A percentile compares a stretch with the other conserved stretches of the same genome.
Evolutionary conservation across 1,140 invertebrate genomes (phyloP).

Genomic region (Leptinotarsa lineolata): DNA sequence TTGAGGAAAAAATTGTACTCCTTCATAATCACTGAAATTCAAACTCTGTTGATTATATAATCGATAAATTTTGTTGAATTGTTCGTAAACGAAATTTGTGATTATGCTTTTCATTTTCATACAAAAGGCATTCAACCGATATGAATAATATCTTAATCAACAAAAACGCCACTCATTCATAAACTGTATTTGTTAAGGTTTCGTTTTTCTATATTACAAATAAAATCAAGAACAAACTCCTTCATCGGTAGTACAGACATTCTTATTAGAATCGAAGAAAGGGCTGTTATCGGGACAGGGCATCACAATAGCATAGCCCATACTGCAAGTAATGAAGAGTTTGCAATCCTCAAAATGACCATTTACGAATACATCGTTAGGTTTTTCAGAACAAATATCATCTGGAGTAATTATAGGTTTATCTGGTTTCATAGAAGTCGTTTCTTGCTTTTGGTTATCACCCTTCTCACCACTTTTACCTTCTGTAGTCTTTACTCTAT

Average conservation of each 20-base stretch:
- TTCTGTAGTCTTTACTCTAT: background rate
- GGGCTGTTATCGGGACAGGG: background rate
- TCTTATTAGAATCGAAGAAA: background rate
- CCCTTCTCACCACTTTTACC: background rate
- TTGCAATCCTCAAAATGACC: background rate
- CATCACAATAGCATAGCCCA: background rate
- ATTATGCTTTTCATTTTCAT: too few species aligned
- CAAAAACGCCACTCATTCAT: too few species aligned
- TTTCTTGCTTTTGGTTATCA: background rate
- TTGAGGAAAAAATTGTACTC: too few species aligned
- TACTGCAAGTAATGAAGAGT: conserved; percentile 7
- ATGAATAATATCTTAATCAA: too few species aligned
- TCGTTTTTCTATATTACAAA: background rate
- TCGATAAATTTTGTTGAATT: too few species aligned
- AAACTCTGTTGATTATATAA: too few species aligned
- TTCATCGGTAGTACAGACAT: background rate
- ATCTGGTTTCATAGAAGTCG: background rate
- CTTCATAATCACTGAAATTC: too few species aligned
- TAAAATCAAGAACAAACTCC: background rate
- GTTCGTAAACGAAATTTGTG: too few species aligned
- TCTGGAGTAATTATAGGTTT: background rate
- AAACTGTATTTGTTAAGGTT: too few species aligned
- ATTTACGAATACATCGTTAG: background rate
- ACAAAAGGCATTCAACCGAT: too few species aligned
- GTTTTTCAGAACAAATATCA: background rate